Evolutionary conservation across 2,113 vertebrate species (phyloP), one percentile per base, ranked within the genome.

Genomic region (Toxotes chatareus): DNA sequence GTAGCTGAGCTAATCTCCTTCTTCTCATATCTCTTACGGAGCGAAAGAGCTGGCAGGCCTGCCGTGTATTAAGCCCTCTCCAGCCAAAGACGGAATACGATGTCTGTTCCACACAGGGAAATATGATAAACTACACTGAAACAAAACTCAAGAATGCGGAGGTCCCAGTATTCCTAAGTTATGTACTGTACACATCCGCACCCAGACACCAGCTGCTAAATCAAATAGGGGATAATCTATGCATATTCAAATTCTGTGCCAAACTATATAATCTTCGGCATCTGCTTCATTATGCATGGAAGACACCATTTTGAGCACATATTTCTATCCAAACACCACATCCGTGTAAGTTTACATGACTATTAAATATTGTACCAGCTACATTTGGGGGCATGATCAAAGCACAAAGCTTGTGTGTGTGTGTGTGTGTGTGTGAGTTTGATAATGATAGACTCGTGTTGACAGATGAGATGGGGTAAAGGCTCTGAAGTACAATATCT

Each of bases 1-100:
- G 82, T 89, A 91, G 91, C 92, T 91, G 77, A 85, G 88, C 92
- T 93, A 91, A 93, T 93, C 88, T 92, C 82, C 86, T 89, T 84
- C 91, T 93, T 81, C 87, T 93, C 92, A 88, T 92, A 90, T 91
- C 86, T 93, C 86, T 89, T 83, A 89, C 79, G 60, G 80, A 85
- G 84, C 55, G 76, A 88, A 79, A 87, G 78, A 90, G 90, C 88
- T 87, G 86, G 86, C 87, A 86, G 86, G 80, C 87, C 89, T 82
- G 84, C 68, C 73, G 60, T 70, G 85, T 86, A 88, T 91, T 87
- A 91, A 90, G 87, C 82, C 84, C 86, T 91, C 88, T 86, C 86
- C 85, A 85, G 76, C 90, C 90, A 89, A 77, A 90, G 89, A 90
- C 86, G 67, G 82, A 92, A 92, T 69, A 88, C 74, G 76, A 88